Evolutionary conservation across 2,888 invertebrate species (phyloP).

Genomic region (Palloptera scutellata): DNA sequence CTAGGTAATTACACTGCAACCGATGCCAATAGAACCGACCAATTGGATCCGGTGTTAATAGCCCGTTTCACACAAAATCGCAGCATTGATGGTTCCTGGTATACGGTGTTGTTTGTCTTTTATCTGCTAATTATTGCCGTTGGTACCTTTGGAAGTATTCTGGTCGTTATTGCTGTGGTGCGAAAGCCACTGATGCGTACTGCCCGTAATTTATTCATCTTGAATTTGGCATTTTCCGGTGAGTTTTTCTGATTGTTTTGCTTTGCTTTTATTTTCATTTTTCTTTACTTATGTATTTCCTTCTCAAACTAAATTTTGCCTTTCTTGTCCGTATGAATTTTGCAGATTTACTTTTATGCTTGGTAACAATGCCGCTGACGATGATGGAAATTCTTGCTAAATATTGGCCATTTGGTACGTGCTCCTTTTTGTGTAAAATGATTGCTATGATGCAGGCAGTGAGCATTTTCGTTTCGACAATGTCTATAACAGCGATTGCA

Average conservation of each 20-base stretch:
- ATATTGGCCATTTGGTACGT: slow-evolving; percentile 83
- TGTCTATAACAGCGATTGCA: slow-evolving; percentile 92
- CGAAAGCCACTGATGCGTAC: slow-evolving; percentile 90
- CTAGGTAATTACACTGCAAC: neutral
- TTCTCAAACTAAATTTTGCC: neutral
- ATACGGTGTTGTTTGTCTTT: slow-evolving; percentile 72
- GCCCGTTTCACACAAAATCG: slow-evolving; percentile 74
- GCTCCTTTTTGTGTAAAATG: slow-evolving; percentile 82
- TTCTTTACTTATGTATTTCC: slow-evolving; percentile 13
- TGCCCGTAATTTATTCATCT: slow-evolving; percentile 91
- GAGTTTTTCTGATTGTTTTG: slow-evolving; percentile 34
- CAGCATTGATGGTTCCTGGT: slow-evolving; percentile 75
- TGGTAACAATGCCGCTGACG: slow-evolving; percentile 90
- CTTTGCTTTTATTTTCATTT: neutral
- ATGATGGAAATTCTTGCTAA: slow-evolving; percentile 84
- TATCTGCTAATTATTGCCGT: slow-evolving; percentile 80
- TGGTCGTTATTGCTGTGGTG: slow-evolving; percentile 82
- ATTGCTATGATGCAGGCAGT: slow-evolving; percentile 87
- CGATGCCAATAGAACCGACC: slow-evolving; percentile 1
- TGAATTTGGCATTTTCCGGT: slow-evolving; percentile 83
- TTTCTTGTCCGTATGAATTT: neutral
- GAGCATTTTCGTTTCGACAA: slow-evolving; percentile 92
- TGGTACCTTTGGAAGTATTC: slow-evolving; percentile 84
- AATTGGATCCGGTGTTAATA: slow-evolving; percentile 49
- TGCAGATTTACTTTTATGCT: slow-evolving; percentile 80